Conservation (phyloP, 2,888 invertebrate genomes). For the Cyclophora punctaria region DNA sequence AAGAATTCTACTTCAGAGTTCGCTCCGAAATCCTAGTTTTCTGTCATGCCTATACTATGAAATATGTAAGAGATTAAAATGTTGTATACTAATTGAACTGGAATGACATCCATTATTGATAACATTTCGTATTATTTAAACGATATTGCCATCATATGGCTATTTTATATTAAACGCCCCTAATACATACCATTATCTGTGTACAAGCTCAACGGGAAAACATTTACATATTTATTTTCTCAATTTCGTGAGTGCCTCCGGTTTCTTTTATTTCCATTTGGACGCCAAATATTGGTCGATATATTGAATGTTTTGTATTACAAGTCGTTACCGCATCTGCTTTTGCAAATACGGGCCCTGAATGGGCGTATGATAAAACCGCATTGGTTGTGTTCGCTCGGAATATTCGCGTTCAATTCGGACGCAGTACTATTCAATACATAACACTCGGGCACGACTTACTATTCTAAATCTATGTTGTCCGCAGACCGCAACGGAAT, state of each 20-base stretch:
- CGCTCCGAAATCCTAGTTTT: too few species aligned
- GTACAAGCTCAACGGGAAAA: constrained; percentile 3
- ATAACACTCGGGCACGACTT: constrained; percentile 10
- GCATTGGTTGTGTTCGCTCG: constrained; percentile 11
- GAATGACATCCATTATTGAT: too few species aligned
- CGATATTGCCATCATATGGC: too few species aligned
- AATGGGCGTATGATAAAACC: constrained; percentile 14
- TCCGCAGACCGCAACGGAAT: constrained; percentile 4
- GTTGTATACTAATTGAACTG: too few species aligned
- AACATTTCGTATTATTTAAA: too few species aligned
- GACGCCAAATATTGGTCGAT: constrained; percentile 14
- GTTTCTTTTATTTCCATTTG: constrained; percentile 14
- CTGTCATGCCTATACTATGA: too few species aligned
- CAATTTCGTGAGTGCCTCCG: constrained; percentile 14
- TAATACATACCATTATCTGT: constrained; percentile 8
- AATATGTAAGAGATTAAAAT: too few species aligned
- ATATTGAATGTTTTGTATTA: constrained; percentile 19
- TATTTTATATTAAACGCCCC: background rate
- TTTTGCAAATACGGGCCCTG: constrained; percentile 18
- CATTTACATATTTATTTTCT: constrained; percentile 11
- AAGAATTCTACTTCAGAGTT: too few species aligned
- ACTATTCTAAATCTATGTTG: constrained; percentile 3
- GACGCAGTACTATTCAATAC: constrained; percentile 11
- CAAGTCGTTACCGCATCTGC: constrained; percentile 18
- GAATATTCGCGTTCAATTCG: background rate